Evolutionary conservation across 2,888 invertebrate genomes (phyloP), one percentile per base, ranked within the genome.

Genomic region (Psylliodes chrysocephalus): DNA sequence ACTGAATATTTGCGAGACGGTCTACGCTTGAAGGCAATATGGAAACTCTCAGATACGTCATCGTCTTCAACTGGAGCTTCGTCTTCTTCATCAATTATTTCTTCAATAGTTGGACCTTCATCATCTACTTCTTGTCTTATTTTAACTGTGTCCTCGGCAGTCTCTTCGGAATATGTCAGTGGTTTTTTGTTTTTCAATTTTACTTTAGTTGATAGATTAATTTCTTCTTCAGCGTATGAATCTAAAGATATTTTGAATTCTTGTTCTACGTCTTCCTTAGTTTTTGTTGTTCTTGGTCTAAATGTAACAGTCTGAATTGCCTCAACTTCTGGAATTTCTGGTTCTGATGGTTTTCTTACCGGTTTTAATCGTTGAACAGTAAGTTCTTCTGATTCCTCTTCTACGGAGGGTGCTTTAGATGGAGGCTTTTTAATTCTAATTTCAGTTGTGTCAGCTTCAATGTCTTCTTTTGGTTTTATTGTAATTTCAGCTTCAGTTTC

Each of bases 211-310:
- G 91, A 90, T 90, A 94, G 91, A 6, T 92, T 92, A 71, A 94
- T 91, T 83, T 94, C 93, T 84, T 94, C 94, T 83, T 93, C 94
- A 35, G 92, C 93, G 78, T 94, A 94, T 0, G 92, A 91, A 81
- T 94, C 91, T 65, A 94, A 82, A 8, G 91, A 91, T 70, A 94
- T 93, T 81, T 91, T 93, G 79, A 94, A 94, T 82, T 94, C 94
- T 83, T 94, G 94, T 77, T 94, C 94, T 10, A 94, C 92, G 74
- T 93, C 92, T 84, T 94, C 93, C 81, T 91, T 92, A 0, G 91
- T 91, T 84, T 90, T 92, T 0, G 89, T 90, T 3, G 85, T 82
- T 81, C 89, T 90, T 8, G 93, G 91, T 73, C 91, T 88, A 82
- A 93, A 93, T 35, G 91, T 93, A 0, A 94, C 92, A 72, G 88